phyloP scores from a whole-genome alignment of 2,113 vertebrate genomes.

The Alectura lathami region DNA sequence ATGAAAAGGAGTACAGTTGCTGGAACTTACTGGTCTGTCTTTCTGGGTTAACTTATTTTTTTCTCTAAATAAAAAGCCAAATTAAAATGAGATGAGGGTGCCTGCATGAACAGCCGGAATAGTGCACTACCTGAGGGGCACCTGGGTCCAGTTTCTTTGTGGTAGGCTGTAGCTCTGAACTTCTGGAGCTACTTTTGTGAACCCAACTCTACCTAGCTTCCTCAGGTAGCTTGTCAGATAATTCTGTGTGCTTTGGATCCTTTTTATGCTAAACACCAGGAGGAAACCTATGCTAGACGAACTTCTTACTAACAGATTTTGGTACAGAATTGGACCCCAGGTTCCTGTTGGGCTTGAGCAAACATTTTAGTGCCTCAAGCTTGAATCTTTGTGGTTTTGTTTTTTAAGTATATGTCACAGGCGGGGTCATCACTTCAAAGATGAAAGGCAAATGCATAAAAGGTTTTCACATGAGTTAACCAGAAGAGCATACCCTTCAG shows the following conservation, averaged over 20 bases:
- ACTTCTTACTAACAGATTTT: not conserved
- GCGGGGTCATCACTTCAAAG: not conserved
- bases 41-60: not conserved
- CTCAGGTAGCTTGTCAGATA: not conserved
- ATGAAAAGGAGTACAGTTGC: not conserved
- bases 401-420: not conserved
- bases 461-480: not conserved
- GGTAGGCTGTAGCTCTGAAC: not conserved
- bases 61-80: not conserved
- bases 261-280: not conserved
- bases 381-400: constrained; percentile 1
- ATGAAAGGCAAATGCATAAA: constrained; percentile 21
- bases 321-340: not conserved
- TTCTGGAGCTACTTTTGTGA: not conserved
- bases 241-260: not conserved
- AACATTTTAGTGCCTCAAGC: not conserved
- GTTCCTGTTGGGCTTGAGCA: not conserved
- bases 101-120: not conserved
- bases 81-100: not conserved
- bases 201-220: not conserved
- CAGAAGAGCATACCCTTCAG: not conserved
- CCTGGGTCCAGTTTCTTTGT: not conserved
- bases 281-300: not conserved
- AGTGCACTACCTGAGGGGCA: not conserved
- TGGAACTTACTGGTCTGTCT: not conserved